phyloP scores from a whole-genome alignment of 2,113 vertebrate species.

The Hemiscyllium ocellatum region DNA sequence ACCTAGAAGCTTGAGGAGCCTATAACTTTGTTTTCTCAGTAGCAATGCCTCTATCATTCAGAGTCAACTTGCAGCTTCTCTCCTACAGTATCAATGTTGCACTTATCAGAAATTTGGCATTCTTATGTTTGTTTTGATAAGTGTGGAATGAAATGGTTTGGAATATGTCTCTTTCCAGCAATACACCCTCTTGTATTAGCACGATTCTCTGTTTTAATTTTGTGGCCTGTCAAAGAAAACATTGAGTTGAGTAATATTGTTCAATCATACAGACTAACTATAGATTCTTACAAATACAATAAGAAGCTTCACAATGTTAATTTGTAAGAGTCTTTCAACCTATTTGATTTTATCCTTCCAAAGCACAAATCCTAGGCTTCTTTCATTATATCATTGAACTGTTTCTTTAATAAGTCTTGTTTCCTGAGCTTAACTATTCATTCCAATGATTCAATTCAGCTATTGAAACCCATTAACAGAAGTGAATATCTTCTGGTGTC shows the following conservation, averaged over 20 bases:
- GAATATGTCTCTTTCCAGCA: not conserved
- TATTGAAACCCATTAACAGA: not conserved
- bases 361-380: not conserved
- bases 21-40: no score
- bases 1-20: no score
- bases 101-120: no score
- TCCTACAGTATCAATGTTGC: no score
- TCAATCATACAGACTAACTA: not conserved
- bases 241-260: not conserved
- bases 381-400: not conserved
- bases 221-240: not conserved
- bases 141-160: no score
- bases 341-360: not conserved
- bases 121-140: no score
- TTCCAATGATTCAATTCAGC: not conserved
- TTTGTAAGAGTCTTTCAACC: not conserved
- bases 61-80: no score
- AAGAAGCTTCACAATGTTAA: not conserved
- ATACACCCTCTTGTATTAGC: not conserved
- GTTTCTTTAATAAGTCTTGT: not conserved
- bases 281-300: not conserved
- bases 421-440: not conserved
- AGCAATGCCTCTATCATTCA: no score
- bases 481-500: not conserved
- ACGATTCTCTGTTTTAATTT: not conserved